Evolutionary conservation across 2,113 vertebrate genomes (phyloP), one percentile per base, ranked within the genome.

Genomic region (Engystomops pustulosus): DNA sequence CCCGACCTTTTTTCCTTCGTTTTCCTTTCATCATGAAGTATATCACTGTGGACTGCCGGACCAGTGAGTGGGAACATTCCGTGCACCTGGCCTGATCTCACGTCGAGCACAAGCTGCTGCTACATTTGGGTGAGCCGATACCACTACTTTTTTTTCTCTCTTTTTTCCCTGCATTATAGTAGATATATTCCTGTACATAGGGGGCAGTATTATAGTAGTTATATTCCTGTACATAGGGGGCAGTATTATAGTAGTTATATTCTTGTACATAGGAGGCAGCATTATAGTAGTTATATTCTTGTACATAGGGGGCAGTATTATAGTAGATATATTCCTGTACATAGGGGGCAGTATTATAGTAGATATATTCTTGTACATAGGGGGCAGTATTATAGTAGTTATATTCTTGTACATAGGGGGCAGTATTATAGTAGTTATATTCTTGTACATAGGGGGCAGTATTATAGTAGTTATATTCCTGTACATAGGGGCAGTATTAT

Each of bases 351-450:
- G 53, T 58, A 58, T 58, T 58, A 58, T 58, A 58, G 53, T 58
- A 58, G 53, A 25, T 58, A 58, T 58, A 58, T 58, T 58, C 53
- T 58, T 58, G 53, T 11, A 58, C 47, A 49, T 49, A 49, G 47
- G 47, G n/a, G 6, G 47, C 47, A 49, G 47, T 25, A 58, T 23
- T 58, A 58, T 58, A 58, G 8, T 58, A 58, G 53, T 58, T 25
- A 58, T 58, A 58, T 58, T 58, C 53, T 58, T 25, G n/a, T 58
- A 58, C 23, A 58, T 58, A 58, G 53, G 53, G n/a, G 4, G 53
- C 23, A 58, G 53, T 58, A 58, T 58, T 58, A 58, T 25, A 58
- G 53, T 58, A 58, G 53, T 58, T 58, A 58, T 58, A 58, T 58
- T 58, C 53, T 25, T 58, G 53, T 58, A 58, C 23, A 58, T 58